Conservation (phyloP, 1,140 invertebrate species). For the Brachionus plicatilis region DNA sequence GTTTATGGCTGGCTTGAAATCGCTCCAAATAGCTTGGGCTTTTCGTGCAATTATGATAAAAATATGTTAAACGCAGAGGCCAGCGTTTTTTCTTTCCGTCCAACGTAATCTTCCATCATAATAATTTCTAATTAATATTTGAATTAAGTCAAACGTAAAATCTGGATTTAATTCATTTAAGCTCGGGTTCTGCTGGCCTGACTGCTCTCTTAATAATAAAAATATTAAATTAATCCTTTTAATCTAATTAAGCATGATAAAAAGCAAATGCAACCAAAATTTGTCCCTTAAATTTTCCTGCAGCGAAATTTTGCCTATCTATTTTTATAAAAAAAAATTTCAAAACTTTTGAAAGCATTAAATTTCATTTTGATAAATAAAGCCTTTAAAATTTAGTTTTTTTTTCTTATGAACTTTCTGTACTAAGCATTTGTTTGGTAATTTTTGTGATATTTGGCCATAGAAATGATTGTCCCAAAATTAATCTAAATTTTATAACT, state of each 20-base stretch:
- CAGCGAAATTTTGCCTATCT: not conserved
- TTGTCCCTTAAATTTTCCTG: not conserved
- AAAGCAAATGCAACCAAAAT: not conserved
- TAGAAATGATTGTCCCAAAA: not conserved
- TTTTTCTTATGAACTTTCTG: not conserved
- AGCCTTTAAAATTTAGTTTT: not conserved
- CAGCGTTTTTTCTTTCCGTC: not conserved
- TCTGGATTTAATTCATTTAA: not conserved
- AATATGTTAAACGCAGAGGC: not conserved
- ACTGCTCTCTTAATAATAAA: not conserved
- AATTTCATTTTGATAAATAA: not conserved
- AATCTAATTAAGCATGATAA: not conserved
- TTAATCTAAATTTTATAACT: not conserved
- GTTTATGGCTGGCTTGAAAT: not conserved
- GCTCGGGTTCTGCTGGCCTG: not conserved
- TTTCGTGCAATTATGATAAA: not conserved
- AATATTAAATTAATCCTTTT: not conserved
- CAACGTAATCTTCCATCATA: not conserved
- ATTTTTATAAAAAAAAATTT: not conserved
- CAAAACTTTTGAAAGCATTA: not conserved
- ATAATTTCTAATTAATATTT: not conserved
- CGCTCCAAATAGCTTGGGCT: not conserved
- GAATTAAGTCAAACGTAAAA: conserved; percentile 22
- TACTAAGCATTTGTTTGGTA: not conserved
- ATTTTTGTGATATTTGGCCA: not conserved